Evolutionary conservation across 1,140 invertebrate species (phyloP).

Genomic region (Drosophila lini): DNA sequence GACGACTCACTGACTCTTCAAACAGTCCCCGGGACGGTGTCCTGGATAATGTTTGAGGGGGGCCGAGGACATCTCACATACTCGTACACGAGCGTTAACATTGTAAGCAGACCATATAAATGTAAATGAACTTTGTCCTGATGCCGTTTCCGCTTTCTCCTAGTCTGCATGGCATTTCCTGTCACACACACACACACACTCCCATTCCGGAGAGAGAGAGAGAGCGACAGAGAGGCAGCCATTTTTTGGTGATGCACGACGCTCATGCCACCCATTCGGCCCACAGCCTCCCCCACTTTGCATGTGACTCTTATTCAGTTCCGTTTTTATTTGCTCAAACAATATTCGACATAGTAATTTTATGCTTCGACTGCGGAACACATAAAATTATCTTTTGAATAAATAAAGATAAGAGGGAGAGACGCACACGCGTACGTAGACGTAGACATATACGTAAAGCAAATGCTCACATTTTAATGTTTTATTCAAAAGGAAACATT

Average conservation of each 20-base stretch:
- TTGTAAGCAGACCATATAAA: conserved; percentile 83
- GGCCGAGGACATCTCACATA: conserved; percentile 35
- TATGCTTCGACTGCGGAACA: conserved; percentile 83
- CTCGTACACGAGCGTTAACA: conserved; percentile 78
- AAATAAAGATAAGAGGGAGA: conserved; percentile 80
- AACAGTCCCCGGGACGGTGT: conserved; percentile 27
- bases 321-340: conserved; percentile 82
- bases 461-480: conserved; percentile 75
- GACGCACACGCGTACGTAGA: conserved; percentile 31
- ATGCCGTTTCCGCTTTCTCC: conserved; percentile 78
- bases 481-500: conserved; percentile 83
- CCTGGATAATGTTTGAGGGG: conserved; percentile 32
- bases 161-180: conserved; percentile 79
- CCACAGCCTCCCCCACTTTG: conserved; percentile 57
- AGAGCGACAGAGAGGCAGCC: conserved; percentile 56
- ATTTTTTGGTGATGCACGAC: conserved; percentile 79
- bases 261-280: conserved; percentile 3
- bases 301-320: conserved; percentile 72
- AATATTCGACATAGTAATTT: conserved; percentile 83
- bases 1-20: conserved; percentile 72
- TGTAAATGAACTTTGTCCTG: conserved; percentile 81
- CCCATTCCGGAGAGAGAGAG: neutral
- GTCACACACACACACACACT: conserved; percentile 46
- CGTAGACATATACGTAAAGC: conserved; percentile 30
- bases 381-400: conserved; percentile 83